phyloP scores from a whole-genome alignment of 1,140 invertebrate genomes.

The Drosophila parabipectinata region DNA sequence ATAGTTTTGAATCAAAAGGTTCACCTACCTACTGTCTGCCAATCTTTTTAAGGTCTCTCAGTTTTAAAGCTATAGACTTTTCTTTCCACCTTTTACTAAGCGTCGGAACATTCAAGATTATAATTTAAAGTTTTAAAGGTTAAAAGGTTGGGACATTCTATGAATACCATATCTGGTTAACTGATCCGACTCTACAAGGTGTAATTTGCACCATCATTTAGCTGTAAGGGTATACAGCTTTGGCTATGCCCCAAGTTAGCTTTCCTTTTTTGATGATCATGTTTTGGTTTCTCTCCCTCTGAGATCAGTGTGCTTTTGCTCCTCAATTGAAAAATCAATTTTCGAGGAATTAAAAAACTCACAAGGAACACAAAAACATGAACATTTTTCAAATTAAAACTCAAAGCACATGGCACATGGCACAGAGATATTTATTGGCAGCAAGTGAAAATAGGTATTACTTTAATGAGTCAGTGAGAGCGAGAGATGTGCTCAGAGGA shows the following conservation, averaged over 20 bases:
- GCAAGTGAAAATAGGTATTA: constrained; percentile 12
- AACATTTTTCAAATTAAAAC: constrained; percentile 24
- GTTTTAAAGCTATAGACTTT: too few relatives aligned
- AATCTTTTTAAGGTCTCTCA: too few relatives aligned
- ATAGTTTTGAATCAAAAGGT: neutral
- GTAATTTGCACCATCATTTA: too few relatives aligned
- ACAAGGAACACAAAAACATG: constrained; percentile 62
- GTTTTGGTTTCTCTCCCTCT: constrained; percentile 10
- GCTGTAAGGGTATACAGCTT: too few relatives aligned
- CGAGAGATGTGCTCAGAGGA: neutral
- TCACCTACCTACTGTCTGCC: too few relatives aligned
- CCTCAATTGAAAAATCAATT: constrained; percentile 72
- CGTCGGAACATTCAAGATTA: too few relatives aligned
- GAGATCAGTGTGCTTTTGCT: constrained; percentile 1
- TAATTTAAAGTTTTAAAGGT: too few relatives aligned
- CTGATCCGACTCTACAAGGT: too few relatives aligned
- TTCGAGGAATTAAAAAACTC: constrained; percentile 73
- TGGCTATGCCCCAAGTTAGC: too few relatives aligned
- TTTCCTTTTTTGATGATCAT: constrained; percentile 1
- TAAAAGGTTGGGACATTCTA: too few relatives aligned
- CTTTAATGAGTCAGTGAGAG: constrained; percentile 23
- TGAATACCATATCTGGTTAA: too few relatives aligned
- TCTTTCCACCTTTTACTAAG: too few relatives aligned
- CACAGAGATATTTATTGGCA: constrained; percentile 9
- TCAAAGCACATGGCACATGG: constrained; percentile 15